phyloP scores from a whole-genome alignment of 2,888 invertebrate species.

The Syrphus vitripennis region DNA sequence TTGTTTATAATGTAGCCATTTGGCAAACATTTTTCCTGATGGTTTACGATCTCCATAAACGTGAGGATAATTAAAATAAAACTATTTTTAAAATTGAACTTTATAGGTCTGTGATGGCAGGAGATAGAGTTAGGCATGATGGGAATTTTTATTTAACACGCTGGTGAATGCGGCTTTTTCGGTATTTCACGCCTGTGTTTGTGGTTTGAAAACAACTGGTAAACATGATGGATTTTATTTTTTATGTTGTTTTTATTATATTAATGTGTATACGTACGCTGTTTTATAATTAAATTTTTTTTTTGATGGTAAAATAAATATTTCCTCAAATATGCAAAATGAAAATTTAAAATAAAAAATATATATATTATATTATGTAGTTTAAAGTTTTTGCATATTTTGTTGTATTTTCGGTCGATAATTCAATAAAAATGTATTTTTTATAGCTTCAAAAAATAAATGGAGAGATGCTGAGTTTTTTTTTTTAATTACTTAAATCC shows the following conservation, averaged over 20 bases:
- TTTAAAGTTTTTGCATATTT: no score
- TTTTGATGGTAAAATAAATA: neutral
- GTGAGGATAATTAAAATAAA: constrained; percentile 54
- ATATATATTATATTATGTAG: no score
- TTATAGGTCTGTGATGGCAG: neutral
- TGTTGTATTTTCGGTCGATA: no score
- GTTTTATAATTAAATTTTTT: constrained; percentile 1
- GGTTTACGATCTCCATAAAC: constrained; percentile 41
- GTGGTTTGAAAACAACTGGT: constrained; percentile 41
- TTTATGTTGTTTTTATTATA: constrained; percentile 7
- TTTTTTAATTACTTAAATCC: no score
- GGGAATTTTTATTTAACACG: constrained; percentile 26
- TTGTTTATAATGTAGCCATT: constrained; percentile 19
- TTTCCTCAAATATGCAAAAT: neutral
- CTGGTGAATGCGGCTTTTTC: constrained; percentile 22
- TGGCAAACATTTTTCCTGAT: neutral
- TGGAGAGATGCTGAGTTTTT: no score
- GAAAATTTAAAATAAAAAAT: neutral
- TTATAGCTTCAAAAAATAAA: no score
- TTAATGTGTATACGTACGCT: neutral
- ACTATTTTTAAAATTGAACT: constrained; percentile 5
- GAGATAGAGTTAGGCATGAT: neutral
- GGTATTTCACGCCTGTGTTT: constrained; percentile 59
- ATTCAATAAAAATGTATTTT: no score
- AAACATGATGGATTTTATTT: constrained; percentile 24